phyloP scores from a whole-genome alignment of 2,113 vertebrate species.

The Trichechus manatus region DNA sequence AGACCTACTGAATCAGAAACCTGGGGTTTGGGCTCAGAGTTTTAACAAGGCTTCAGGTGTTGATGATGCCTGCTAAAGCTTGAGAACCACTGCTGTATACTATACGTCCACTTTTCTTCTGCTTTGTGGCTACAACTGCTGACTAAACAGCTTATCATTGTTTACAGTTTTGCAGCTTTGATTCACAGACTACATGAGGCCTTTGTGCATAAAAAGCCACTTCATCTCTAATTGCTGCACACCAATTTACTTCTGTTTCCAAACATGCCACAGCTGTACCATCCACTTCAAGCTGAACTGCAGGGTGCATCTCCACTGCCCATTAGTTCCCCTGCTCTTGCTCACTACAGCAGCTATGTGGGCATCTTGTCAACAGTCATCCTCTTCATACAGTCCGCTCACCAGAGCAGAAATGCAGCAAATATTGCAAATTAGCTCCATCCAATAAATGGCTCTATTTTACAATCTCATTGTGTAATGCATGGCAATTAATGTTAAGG shows the following conservation, averaged over 20 bases:
- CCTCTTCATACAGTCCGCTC: neutral
- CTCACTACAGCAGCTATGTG: neutral
- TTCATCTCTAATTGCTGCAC: slow-evolving; percentile 31
- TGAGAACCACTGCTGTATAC: neutral
- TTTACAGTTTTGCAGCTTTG: neutral
- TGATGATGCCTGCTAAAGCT: neutral
- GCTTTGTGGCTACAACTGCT: neutral
- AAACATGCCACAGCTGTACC: slow-evolving; percentile 53
- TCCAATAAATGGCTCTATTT: neutral
- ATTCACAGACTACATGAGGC: neutral
- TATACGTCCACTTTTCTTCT: neutral
- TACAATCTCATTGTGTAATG: neutral
- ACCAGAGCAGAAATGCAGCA: neutral
- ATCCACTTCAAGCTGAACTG: neutral
- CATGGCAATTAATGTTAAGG: neutral
- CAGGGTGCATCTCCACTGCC: neutral
- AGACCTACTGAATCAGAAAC: neutral
- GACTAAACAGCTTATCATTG: neutral
- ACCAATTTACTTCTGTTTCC: slow-evolving; percentile 66
- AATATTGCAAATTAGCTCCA: neutral
- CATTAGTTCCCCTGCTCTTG: neutral
- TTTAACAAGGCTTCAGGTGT: neutral
- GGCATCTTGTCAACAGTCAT: neutral
- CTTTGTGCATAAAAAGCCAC: slow-evolving; percentile 28
- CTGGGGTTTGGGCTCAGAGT: neutral